phyloP scores from a whole-genome alignment of 2,113 vertebrate genomes.

The Equus przewalskii region DNA sequence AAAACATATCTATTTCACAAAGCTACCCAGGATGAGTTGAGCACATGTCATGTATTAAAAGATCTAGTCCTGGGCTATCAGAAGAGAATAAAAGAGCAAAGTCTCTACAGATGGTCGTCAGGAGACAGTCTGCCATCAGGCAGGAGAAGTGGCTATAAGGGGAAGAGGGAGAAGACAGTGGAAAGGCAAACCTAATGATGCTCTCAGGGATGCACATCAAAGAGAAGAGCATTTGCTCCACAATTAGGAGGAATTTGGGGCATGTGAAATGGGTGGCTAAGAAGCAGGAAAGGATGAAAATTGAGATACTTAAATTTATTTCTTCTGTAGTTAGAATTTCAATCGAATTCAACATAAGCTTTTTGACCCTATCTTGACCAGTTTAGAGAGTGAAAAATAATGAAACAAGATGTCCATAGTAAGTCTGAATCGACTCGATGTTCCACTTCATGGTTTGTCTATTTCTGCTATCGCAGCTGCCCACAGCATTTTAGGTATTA shows the following conservation, averaged over 20 bases:
- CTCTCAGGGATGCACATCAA: background rate
- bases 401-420: background rate
- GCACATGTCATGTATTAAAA: background rate
- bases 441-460: background rate
- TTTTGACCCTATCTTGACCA: background rate
- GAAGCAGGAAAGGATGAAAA: background rate
- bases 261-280: background rate
- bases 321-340: background rate
- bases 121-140: background rate
- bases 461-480: background rate
- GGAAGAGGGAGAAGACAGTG: too few species aligned
- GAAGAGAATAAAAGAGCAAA: background rate
- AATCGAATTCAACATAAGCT: background rate
- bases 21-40: background rate
- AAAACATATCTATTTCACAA: background rate
- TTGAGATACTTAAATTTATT: background rate
- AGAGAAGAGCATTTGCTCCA: background rate
- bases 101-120: background rate
- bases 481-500: background rate
- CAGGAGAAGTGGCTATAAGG: background rate
- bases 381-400: background rate
- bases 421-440: background rate
- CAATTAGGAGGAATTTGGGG: background rate
- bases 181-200: background rate
- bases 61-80: background rate